A percentile compares a stretch with the other conserved stretches of the same genome.
These are phyloP conservation scores for Parazoanthus swiftii DNA, from an alignment of 92 coral and sea anemone species.

Conservation along the genomic window DNA sequence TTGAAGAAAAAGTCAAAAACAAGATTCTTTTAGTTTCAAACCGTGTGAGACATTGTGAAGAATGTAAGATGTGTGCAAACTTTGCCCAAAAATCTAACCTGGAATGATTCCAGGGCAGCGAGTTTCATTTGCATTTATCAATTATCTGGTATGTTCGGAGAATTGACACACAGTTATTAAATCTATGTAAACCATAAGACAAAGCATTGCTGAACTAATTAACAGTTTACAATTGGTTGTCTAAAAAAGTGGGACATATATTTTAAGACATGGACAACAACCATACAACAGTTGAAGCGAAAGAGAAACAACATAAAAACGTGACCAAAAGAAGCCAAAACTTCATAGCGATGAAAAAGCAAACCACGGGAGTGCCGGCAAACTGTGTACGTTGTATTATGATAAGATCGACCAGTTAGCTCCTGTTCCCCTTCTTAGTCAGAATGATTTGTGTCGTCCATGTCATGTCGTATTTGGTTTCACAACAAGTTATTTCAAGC, in stretches of 20 bases:
- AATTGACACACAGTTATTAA: neutral
- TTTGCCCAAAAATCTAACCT: neutral
- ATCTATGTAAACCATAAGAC: neutral
- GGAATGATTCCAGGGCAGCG: neutral
- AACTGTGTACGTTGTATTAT: neutral
- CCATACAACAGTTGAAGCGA: neutral
- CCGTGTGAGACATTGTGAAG: neutral
- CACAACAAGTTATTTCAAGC: neutral
- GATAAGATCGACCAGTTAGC: neutral
- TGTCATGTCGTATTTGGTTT: neutral
- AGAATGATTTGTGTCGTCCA: no score
- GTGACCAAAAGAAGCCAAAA: neutral
- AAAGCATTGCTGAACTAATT: constrained; percentile 4
- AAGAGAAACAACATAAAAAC: neutral
- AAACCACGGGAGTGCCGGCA: neutral
- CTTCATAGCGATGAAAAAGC: neutral
- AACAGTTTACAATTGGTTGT: neutral
- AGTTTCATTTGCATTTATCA: neutral
- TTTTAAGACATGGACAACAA: neutral
- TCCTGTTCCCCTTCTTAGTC: neutral
- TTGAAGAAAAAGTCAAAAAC: neutral
- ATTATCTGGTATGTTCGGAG: neutral
- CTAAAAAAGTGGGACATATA: neutral
- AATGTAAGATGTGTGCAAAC: neutral
- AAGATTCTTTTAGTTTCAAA: neutral